Conservation (phyloP, 1,140 invertebrate genomes). For the Geopemphigus sp. region DNA sequence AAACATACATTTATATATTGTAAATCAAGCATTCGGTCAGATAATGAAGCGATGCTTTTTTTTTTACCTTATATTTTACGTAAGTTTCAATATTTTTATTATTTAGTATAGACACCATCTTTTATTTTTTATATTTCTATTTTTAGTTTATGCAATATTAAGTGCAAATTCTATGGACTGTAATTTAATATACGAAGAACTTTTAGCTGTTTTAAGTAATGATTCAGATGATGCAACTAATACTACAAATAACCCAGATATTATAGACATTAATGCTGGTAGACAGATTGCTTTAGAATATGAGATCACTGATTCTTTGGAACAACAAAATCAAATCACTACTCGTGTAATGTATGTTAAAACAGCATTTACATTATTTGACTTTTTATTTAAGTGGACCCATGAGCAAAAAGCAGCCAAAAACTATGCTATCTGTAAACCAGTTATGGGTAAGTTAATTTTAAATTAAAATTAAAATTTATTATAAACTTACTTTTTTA, state of each 20-base stretch:
- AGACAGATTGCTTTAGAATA: constrained; percentile 40
- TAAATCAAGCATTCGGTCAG: constrained; percentile 68
- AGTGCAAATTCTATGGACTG: constrained; percentile 37
- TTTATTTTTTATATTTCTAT: not conserved
- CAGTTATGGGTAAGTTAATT: constrained; percentile 5
- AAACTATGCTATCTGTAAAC: not conserved
- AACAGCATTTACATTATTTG: constrained; percentile 68
- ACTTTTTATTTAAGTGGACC: constrained; percentile 68
- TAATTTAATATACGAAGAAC: constrained; percentile 49
- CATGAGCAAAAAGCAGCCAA: constrained; percentile 41
- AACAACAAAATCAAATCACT: constrained; percentile 41
- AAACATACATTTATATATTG: constrained; percentile 64
- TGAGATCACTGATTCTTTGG: constrained; percentile 21
- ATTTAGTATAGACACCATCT: not conserved
- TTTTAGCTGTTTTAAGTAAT: constrained; percentile 43
- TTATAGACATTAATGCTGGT: not conserved
- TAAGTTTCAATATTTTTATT: constrained; percentile 52
- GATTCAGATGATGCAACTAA: constrained; percentile 16
- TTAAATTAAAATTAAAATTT: not conserved
- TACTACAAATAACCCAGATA: constrained; percentile 14
- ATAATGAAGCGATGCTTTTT: constrained; percentile 66
- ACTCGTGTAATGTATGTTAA: constrained; percentile 58
- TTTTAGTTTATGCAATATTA: constrained; percentile 50
- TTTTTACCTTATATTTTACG: constrained; percentile 70
- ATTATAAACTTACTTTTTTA: constrained; percentile 23